phyloP scores from a whole-genome alignment of 2,888 invertebrate genomes.

The Drosophila longiperda region DNA sequence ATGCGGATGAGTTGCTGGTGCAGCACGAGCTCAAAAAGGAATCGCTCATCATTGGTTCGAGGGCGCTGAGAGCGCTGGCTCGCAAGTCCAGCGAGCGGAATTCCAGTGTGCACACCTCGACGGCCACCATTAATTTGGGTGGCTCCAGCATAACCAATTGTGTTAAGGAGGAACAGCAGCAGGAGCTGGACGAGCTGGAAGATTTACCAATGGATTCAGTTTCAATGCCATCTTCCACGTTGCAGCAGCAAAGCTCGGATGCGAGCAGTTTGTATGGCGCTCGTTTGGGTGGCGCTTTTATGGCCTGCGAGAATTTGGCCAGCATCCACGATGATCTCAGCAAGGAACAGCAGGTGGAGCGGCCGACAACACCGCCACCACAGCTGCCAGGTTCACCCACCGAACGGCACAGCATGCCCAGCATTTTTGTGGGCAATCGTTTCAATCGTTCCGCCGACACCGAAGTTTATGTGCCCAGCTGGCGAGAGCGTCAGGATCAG shows the following conservation, averaged over 20 bases:
- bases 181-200: constrained; percentile 4
- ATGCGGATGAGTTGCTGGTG: constrained; percentile 43
- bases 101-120: constrained; percentile 85
- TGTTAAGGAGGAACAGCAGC: constrained; percentile 49
- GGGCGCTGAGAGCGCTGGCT: constrained; percentile 80
- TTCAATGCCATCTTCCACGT: constrained; percentile 20
- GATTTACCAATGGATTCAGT: neutral
- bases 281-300: constrained; percentile 85
- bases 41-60: constrained; percentile 83
- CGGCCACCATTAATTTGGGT: constrained; percentile 85
- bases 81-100: constrained; percentile 80
- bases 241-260: constrained; percentile 87
- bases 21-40: constrained; percentile 77
- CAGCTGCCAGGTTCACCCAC: constrained; percentile 54
- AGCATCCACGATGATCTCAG: constrained; percentile 85
- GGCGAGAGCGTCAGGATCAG: constrained; percentile 82
- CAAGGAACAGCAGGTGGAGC: constrained; percentile 41
- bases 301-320: constrained; percentile 89
- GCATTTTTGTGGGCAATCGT: constrained; percentile 87
- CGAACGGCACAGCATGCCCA: constrained; percentile 88
- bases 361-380: constrained; percentile 26
- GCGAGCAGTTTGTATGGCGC: constrained; percentile 81
- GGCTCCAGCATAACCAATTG: constrained; percentile 62
- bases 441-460: constrained; percentile 86
- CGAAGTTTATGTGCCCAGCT: constrained; percentile 86